Evolutionary conservation across 2,797 vertebrate genomes (phyloP).

Genomic region (Falco novaeseelandiae): DNA sequence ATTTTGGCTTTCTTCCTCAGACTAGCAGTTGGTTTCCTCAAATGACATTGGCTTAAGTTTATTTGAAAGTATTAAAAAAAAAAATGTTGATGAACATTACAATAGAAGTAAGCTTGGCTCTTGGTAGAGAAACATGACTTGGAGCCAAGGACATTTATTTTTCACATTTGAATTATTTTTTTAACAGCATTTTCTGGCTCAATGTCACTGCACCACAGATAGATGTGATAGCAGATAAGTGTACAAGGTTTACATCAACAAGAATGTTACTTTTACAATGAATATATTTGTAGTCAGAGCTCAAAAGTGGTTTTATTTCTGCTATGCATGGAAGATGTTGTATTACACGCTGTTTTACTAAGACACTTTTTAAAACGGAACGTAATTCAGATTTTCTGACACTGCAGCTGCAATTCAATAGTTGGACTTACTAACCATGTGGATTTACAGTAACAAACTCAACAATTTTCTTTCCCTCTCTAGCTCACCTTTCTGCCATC

Average conservation of each 20-base stretch:
- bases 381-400: slow-evolving; percentile 28
- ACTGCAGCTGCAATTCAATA: slow-evolving; percentile 14
- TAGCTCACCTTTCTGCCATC: slow-evolving; percentile 33
- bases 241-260: not conserved
- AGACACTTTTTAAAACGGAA: slow-evolving; percentile 27
- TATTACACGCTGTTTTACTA: not conserved
- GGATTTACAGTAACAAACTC: slow-evolving; percentile 38
- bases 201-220: not conserved
- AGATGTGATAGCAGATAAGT: not conserved
- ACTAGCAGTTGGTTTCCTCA: not conserved
- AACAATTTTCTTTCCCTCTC: slow-evolving; percentile 22
- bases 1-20: slow-evolving; percentile 25
- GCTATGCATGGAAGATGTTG: not conserved
- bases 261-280: slow-evolving; percentile 19
- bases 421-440: not conserved
- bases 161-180: slow-evolving; percentile 31
- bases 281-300: slow-evolving; percentile 15
- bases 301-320: slow-evolving; percentile 34
- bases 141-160: slow-evolving; percentile 24
- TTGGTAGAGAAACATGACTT: not conserved
- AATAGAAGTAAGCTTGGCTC: slow-evolving; percentile 7
- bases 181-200: slow-evolving; percentile 6
- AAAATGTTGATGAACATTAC: not conserved
- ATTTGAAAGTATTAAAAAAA: not conserved
- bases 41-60: not conserved